Base-by-base conservation (phyloP, 2,113 vertebrate species). In the Blennius ocellaris region DNA sequence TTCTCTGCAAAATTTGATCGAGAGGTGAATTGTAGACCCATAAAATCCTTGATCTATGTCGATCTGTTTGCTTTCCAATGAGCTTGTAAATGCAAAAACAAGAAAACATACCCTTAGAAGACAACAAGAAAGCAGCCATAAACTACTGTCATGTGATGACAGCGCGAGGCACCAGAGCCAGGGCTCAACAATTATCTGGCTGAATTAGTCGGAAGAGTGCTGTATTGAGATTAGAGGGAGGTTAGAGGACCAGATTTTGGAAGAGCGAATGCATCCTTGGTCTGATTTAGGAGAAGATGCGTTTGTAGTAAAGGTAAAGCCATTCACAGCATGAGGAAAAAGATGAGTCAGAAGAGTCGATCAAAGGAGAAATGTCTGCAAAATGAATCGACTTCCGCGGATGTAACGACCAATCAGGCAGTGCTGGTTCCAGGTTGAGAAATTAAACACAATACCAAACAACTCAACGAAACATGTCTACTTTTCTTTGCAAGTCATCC, bases 201-300 rank as follows among this genome's bases (percentile, higher is more conserved):
- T 61, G 63, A 80, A 68, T 72, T 72, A 72, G 53, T 41, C 11
- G 14, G 41, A 60, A 68, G 55, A 67, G 62, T 36, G 11, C 11
- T 61, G 44, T 8, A 30, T 30, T 45, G 56, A 50, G 51, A 73
- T 73, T 55, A 71, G 58, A 37, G 41, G 49, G 62, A 51, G 51
- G 38, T 14, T 44, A 14, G 39, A 73, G 12, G 53, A 56, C n/a
- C 50, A 14, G 51, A 45, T 51, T 16, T 17, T 66, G 61, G 61
- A 65, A 36, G 8, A 52, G 57, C 12, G 14, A 36, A 38, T 3
- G 1, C 21, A 2, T 16, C 67, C 53, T 53, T 45, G 43, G 3
- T 67, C 54, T 67, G 62, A 73, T 78, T 68, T 67, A 67, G 43
- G 50, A 65, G 17, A 9, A 40, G 60, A 36, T 41, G 41, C 40